Conservation (phyloP, 1,140 invertebrate species). For the Aphaenogaster ashmeadi region DNA sequence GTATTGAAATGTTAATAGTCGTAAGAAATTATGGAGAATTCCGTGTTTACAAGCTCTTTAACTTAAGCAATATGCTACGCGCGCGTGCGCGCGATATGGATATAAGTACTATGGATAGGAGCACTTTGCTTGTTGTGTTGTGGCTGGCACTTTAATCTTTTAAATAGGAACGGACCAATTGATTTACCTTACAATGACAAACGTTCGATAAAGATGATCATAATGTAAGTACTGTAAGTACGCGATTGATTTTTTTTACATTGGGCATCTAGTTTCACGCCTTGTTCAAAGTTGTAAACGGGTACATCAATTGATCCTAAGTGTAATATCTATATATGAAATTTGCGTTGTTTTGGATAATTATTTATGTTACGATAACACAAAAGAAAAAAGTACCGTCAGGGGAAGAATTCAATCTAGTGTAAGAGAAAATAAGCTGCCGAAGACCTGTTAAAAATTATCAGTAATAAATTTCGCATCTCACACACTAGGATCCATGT, state of each 20-base stretch:
- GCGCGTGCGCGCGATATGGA: conserved; percentile 53
- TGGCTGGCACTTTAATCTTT: conserved; percentile 77
- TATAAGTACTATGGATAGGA: conserved; percentile 77
- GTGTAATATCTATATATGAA: conserved; percentile 54
- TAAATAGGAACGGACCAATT: conserved; percentile 70
- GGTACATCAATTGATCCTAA: conserved; percentile 76
- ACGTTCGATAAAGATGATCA: conserved; percentile 63
- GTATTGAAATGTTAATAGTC: background rate
- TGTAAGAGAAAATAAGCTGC: conserved; percentile 61
- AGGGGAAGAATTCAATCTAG: conserved; percentile 54
- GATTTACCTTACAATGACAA: conserved; percentile 68
- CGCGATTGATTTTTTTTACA: conserved; percentile 49
- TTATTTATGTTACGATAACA: conserved; percentile 70
- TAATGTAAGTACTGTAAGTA: conserved; percentile 56
- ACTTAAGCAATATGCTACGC: conserved; percentile 74
- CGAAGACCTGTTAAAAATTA: conserved; percentile 69
- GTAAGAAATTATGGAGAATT: conserved; percentile 58
- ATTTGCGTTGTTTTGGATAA: conserved; percentile 68
- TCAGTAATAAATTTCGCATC: conserved; percentile 34
- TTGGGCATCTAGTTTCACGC: conserved; percentile 60
- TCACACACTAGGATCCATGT: conserved; percentile 15
- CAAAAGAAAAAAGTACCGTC: conserved; percentile 13
- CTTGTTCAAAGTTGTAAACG: conserved; percentile 59
- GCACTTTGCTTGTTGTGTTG: conserved; percentile 80
- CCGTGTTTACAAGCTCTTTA: conserved; percentile 79